These are phyloP conservation scores for Myotis davidii DNA, from an alignment of 2,113 vertebrate genomes.

Conservation along the genomic window DNA sequence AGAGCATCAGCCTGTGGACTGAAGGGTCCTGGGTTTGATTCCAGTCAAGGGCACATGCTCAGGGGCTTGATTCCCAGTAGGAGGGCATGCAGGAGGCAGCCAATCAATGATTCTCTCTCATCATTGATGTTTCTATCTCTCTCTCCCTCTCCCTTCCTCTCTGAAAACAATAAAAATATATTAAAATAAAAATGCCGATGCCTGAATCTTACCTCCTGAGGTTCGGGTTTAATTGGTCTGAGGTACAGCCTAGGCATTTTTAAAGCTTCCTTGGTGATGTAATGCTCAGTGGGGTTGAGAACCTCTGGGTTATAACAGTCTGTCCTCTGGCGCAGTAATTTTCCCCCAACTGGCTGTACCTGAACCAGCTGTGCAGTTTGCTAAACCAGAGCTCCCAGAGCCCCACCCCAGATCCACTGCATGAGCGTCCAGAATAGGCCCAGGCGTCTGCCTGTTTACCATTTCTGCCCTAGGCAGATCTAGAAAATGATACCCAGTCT, in stretches of 20 bases:
- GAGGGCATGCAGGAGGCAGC: too few relatives aligned
- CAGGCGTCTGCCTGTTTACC: too few relatives aligned
- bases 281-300: neutral
- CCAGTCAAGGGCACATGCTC: too few relatives aligned
- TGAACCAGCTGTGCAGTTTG: neutral
- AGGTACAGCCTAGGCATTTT: neutral
- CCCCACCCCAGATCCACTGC: neutral
- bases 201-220: neutral
- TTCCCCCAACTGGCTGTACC: neutral
- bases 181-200: neutral
- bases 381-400: neutral
- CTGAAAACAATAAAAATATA: too few relatives aligned
- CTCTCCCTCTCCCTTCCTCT: too few relatives aligned
- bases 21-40: too few relatives aligned
- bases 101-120: too few relatives aligned
- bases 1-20: too few relatives aligned
- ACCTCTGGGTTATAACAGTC: neutral
- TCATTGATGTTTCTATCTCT: too few relatives aligned
- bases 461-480: neutral
- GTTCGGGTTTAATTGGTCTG: neutral
- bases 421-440: too few relatives aligned
- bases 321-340: neutral
- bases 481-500: neutral
- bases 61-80: too few relatives aligned
- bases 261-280: neutral